These are phyloP conservation scores for Schrankia costaestrigalis DNA, from an alignment of 2,888 invertebrate species.

Conservation along the genomic window DNA sequence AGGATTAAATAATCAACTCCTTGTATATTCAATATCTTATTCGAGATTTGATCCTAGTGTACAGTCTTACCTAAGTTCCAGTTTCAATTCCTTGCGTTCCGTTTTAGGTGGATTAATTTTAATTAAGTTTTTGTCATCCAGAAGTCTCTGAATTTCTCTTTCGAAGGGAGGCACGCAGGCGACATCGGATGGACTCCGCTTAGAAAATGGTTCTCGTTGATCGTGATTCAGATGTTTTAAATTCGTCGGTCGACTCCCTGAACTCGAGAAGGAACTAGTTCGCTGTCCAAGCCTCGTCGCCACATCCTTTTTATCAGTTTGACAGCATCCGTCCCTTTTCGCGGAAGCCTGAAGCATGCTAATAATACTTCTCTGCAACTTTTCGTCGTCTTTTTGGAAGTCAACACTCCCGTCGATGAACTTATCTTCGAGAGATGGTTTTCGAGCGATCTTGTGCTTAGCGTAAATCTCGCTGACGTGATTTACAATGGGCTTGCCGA, in stretches of 20 bases:
- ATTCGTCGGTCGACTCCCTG: constrained; percentile 75
- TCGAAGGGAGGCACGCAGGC: constrained; percentile 85
- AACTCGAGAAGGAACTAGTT: constrained; percentile 77
- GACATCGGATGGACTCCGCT: constrained; percentile 73
- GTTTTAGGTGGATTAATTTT: constrained; percentile 82
- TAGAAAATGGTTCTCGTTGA: constrained; percentile 66
- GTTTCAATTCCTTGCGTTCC: constrained; percentile 82
- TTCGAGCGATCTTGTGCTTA: constrained; percentile 65
- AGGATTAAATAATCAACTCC: background rate
- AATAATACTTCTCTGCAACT: constrained; percentile 72
- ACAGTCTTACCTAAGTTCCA: constrained; percentile 72
- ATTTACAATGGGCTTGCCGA: constrained; percentile 56
- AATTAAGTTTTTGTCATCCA: constrained; percentile 85
- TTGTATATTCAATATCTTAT: background rate
- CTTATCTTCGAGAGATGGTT: constrained; percentile 66
- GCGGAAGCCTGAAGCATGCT: constrained; percentile 78
- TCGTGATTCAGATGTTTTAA: constrained; percentile 77
- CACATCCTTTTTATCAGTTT: constrained; percentile 84
- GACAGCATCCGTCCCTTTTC: constrained; percentile 83
- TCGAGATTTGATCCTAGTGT: background rate
- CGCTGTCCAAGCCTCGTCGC: constrained; percentile 57
- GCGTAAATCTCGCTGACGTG: constrained; percentile 66
- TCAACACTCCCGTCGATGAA: constrained; percentile 59
- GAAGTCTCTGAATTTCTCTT: constrained; percentile 88
- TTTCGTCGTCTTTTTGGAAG: constrained; percentile 73